Evolutionary conservation across 2,888 invertebrate species (phyloP).

Genomic region (Laothoe populi): DNA sequence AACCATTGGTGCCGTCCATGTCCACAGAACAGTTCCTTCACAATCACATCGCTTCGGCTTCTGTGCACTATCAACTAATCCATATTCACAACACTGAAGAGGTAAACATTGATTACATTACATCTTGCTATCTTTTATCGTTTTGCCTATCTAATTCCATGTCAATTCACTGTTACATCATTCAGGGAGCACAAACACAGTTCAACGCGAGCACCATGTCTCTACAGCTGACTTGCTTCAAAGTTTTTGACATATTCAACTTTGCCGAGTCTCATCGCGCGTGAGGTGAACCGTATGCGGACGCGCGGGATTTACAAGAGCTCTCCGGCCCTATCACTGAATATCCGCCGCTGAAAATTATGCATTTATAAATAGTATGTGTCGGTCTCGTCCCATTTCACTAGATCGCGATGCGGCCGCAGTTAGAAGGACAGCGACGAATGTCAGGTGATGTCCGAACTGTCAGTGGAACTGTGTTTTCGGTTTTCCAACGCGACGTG

Average conservation of each 20-base stretch:
- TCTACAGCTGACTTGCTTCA: conserved; percentile 57
- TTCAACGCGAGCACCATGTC: conserved; percentile 45
- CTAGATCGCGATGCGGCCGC: conserved; percentile 60
- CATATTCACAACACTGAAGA: conserved; percentile 83
- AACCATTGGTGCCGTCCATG: conserved; percentile 55
- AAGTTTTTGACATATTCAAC: conserved; percentile 72
- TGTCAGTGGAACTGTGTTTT: conserved; percentile 82
- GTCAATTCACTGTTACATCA: conserved; percentile 61
- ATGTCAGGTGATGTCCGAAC: conserved; percentile 76
- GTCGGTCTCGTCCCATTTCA: conserved; percentile 60
- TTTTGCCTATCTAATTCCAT: conserved; percentile 49
- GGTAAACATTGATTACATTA: conserved; percentile 78
- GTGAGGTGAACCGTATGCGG: conserved; percentile 59
- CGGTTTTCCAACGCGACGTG: conserved; percentile 75
- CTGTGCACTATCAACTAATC: conserved; percentile 59
- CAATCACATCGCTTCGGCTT: conserved; percentile 59
- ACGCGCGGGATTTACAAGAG: conserved; percentile 58
- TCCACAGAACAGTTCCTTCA: conserved; percentile 35
- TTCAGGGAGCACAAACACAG: conserved; percentile 33
- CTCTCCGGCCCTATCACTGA: conserved; percentile 63
- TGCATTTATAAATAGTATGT: conserved; percentile 77
- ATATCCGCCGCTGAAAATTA: conserved; percentile 64
- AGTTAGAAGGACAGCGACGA: conserved; percentile 62
- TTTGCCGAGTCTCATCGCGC: conserved; percentile 65
- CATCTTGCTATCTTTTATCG: conserved; percentile 64